Evolutionary conservation across 2,888 invertebrate species (phyloP), one percentile per base, ranked within the genome.

Genomic region (Agonopterix alstromeriana): DNA sequence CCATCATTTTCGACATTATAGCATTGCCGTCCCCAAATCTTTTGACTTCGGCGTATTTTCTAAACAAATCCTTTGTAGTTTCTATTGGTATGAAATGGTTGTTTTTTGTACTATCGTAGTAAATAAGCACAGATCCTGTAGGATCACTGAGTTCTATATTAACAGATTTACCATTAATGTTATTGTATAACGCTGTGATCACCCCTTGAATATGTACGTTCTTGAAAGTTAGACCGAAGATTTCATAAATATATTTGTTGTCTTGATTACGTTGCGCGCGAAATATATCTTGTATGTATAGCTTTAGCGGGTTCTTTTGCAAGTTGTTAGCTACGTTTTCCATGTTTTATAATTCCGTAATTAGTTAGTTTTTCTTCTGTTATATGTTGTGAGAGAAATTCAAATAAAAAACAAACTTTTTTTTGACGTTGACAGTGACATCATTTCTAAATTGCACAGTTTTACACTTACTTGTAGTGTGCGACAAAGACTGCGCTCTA

Each of bases 211-310:
- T 66, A 77, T 78, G 82, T 8, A 86, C 57, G 51, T 87, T 87
- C 63, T 88, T 88, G 57, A 87, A 86, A 47, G 66, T 73, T 9
- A 76, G 43, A 1, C 74, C 75, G 46, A 85, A 85, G 10, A 86
- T 55, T 60, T 84, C 78, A 55, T 84, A 85, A 36, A 79, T 63
- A 52, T 86, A 88, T 60, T 77, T 82, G 58, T 78, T 78, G 53
- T 73, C 65, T 9, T 52, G 48, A n/a, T 65, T 70, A 48, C 63
- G 63, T 55, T 67, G 71, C 10, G 86, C 86, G 55, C 87, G 83
- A 60, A 71, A 86, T 48, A 86, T 70, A 51, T 88, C 88, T 70
- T 87, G 88, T 41, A 87, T 76, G 59, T 80, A 85, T 2, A 87
- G 47, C 59, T 88, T 88, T 12, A 87, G 10, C 0, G 86, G 86